phyloP scores from a whole-genome alignment of 2,797 vertebrate genomes.

The Ctenochaetus hawaiiensis region DNA sequence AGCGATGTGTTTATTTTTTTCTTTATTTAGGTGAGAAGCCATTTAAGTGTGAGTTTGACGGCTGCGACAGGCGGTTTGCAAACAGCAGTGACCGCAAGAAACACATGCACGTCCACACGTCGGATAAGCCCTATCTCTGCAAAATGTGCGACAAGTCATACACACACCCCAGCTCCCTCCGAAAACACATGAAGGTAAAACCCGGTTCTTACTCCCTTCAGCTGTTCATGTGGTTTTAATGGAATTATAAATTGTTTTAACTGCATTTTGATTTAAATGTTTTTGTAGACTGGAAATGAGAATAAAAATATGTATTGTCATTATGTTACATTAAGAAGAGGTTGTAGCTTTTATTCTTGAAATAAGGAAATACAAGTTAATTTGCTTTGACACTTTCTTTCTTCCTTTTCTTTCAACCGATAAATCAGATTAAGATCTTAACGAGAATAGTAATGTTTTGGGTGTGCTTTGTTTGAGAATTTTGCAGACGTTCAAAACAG shows the following conservation, averaged over 20 bases:
- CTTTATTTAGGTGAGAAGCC: constrained; percentile 94
- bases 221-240: not conserved
- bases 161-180: constrained; percentile 98
- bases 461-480: constrained; percentile 39
- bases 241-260: not conserved
- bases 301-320: not conserved
- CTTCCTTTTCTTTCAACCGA: constrained; percentile 59
- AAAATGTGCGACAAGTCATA: constrained; percentile 99
- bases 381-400: constrained; percentile 59
- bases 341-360: not conserved
- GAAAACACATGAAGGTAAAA: constrained; percentile 99
- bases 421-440: constrained; percentile 71
- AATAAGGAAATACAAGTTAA: constrained; percentile 47
- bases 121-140: constrained; percentile 99
- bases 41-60: constrained; percentile 99
- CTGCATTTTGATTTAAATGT: not conserved
- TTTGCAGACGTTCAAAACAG: constrained; percentile 21
- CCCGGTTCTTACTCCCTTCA: not conserved
- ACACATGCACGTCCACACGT: constrained; percentile 99
- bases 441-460: constrained; percentile 54
- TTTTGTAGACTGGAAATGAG: not conserved
- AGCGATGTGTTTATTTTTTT: constrained; percentile 18
- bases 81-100: constrained; percentile 99
- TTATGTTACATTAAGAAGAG: not conserved
- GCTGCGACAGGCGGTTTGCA: constrained; percentile 98